These are phyloP conservation scores for Strigamia transsilvanica DNA, from an alignment of 2,888 invertebrate species.

Conservation along the genomic window DNA sequence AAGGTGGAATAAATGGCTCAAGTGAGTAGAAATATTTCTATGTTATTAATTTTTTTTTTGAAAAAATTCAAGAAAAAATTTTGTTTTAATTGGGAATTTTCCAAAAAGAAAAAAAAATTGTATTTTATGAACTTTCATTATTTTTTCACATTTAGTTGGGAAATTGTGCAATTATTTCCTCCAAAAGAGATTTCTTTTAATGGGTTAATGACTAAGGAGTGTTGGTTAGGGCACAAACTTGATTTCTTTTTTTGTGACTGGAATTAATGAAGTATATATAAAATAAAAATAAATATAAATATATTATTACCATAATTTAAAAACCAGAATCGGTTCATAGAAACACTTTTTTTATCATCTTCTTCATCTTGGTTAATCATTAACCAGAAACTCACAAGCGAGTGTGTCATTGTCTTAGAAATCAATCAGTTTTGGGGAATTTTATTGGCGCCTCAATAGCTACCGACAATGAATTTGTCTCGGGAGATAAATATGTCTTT, in stretches of 20 bases:
- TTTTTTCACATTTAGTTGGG: too few species aligned
- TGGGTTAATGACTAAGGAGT: neutral
- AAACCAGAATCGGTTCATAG: neutral
- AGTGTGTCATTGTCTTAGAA: too few species aligned
- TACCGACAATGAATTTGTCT: too few species aligned
- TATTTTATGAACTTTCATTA: too few species aligned
- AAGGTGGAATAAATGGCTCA: neutral
- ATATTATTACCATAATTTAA: neutral
- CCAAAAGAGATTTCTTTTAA: neutral
- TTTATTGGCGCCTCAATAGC: too few species aligned
- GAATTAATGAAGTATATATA: constrained; percentile 14
- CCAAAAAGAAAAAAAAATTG: too few species aligned
- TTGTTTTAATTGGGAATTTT: too few species aligned
- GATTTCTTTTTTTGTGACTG: constrained; percentile 8
- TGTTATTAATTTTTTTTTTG: too few species aligned
- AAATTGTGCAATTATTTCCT: neutral
- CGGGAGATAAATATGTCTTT: neutral
- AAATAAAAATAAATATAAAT: too few species aligned
- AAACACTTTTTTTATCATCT: neutral
- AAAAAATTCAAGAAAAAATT: too few species aligned
- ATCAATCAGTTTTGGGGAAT: too few species aligned
- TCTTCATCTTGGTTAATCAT: neutral
- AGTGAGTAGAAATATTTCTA: too few species aligned
- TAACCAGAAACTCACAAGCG: neutral
- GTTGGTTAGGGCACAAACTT: constrained; percentile 15